These are phyloP conservation scores for Malurus cyaneus DNA, from an alignment of 2,113 vertebrate genomes.

Conservation along the genomic window DNA sequence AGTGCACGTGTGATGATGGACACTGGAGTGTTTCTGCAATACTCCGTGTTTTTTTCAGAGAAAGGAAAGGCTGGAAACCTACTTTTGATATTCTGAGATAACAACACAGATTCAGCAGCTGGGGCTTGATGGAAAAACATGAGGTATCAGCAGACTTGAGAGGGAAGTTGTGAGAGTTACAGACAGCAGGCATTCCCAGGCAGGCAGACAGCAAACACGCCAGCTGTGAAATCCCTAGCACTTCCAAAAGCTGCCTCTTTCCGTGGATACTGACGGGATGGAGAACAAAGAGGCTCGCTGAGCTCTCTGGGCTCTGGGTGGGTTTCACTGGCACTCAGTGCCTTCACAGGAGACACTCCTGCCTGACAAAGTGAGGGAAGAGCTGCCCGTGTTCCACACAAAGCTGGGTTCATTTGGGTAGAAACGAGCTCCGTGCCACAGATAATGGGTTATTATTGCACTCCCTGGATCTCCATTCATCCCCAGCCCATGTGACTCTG, in stretches of 20 bases:
- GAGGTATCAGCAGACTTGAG: not conserved
- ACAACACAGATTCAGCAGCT: not conserved
- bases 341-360: not conserved
- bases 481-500: slow-evolving; percentile 6
- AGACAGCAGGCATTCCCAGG: not conserved
- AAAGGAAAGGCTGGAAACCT: not conserved
- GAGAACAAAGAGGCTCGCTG: not conserved
- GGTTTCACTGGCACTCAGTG: not conserved
- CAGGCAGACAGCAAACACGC: not conserved
- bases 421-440: not conserved
- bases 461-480: slow-evolving; percentile 27
- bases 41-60: not conserved
- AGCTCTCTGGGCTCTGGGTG: not conserved
- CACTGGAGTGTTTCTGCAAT: not conserved
- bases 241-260: not conserved
- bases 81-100: not conserved
- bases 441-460: slow-evolving; percentile 46
- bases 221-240: not conserved
- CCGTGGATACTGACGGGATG: not conserved
- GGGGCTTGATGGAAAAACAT: not conserved
- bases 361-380: not conserved
- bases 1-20: not conserved
- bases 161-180: not conserved
- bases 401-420: slow-evolving; percentile 28
- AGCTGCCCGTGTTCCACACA: not conserved